Percentiles rank a stretch among this genome's conserved stretches.
Evolutionary conservation across 1,140 invertebrate species (phyloP).

Genomic region (Lucilia cuprina): DNA sequence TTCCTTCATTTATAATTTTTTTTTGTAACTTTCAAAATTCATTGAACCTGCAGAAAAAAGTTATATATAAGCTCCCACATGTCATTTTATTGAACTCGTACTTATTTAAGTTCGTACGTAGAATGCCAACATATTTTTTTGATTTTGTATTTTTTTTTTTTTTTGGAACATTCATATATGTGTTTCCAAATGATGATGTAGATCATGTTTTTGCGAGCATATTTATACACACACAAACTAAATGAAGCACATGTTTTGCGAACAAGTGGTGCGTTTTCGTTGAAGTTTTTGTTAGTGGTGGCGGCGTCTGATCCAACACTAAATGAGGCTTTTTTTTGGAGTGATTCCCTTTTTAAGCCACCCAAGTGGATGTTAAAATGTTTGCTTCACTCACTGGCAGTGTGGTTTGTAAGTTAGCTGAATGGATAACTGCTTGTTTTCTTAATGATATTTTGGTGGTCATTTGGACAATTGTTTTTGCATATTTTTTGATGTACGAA

Average conservation of each 20-base stretch:
- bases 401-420: background rate
- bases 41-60: background rate
- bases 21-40: background rate
- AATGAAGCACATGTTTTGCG: too few relatives aligned
- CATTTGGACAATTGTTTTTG: background rate
- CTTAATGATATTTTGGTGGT: background rate
- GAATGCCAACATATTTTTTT: background rate
- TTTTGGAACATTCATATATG: background rate
- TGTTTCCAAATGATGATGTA: background rate
- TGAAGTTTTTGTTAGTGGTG: background rate
- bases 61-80: background rate
- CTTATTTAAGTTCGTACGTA: background rate
- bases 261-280: background rate
- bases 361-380: background rate
- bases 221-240: background rate
- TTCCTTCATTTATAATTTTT: background rate
- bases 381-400: background rate
- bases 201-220: background rate
- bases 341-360: background rate
- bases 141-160: background rate
- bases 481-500: background rate
- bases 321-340: background rate
- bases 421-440: background rate
- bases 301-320: slow-evolving; percentile 1
- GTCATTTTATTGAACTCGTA: background rate